These are phyloP conservation scores for Pheosia tremula DNA, from an alignment of 2,888 invertebrate species.

Conservation along the genomic window DNA sequence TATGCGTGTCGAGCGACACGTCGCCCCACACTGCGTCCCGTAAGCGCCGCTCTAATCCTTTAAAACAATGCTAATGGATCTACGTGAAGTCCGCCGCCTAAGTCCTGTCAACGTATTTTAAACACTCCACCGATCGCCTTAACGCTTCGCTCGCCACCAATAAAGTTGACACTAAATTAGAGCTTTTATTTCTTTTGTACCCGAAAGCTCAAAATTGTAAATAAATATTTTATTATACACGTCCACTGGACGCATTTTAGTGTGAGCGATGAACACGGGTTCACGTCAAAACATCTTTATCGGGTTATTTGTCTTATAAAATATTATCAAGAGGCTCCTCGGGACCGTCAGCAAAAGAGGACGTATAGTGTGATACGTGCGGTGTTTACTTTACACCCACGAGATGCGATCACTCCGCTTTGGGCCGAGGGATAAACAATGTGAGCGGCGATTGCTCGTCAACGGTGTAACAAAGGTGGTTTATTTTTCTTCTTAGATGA, in stretches of 20 bases:
- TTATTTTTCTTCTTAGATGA: slow-evolving; percentile 77
- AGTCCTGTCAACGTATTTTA: slow-evolving; percentile 76
- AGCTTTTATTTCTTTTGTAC: slow-evolving; percentile 72
- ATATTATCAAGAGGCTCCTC: slow-evolving; percentile 83
- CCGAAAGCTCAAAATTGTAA: slow-evolving; percentile 75
- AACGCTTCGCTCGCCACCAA: slow-evolving; percentile 79
- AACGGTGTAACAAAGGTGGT: slow-evolving; percentile 76
- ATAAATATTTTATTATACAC: slow-evolving; percentile 82
- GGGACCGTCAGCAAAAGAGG: slow-evolving; percentile 83
- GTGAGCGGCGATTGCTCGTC: slow-evolving; percentile 79
- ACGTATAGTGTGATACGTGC: slow-evolving; percentile 75
- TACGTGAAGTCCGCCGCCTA: slow-evolving; percentile 71
- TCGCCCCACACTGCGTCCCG: slow-evolving; percentile 58
- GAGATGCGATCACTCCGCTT: slow-evolving; percentile 77
- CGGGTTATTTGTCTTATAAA: slow-evolving; percentile 85
- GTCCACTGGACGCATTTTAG: slow-evolving; percentile 82
- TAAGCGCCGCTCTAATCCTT: slow-evolving; percentile 79
- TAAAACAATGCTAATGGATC: slow-evolving; percentile 84
- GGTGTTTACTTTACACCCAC: slow-evolving; percentile 83
- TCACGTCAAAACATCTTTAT: slow-evolving; percentile 85
- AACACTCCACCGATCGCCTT: slow-evolving; percentile 72
- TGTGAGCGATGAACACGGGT: slow-evolving; percentile 84
- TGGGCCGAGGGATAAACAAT: slow-evolving; percentile 80
- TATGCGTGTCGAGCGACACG: slow-evolving; percentile 71
- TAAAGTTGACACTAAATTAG: slow-evolving; percentile 82